phyloP scores from a whole-genome alignment of 2,113 vertebrate genomes.

The Mesoclemmys tuberculata region DNA sequence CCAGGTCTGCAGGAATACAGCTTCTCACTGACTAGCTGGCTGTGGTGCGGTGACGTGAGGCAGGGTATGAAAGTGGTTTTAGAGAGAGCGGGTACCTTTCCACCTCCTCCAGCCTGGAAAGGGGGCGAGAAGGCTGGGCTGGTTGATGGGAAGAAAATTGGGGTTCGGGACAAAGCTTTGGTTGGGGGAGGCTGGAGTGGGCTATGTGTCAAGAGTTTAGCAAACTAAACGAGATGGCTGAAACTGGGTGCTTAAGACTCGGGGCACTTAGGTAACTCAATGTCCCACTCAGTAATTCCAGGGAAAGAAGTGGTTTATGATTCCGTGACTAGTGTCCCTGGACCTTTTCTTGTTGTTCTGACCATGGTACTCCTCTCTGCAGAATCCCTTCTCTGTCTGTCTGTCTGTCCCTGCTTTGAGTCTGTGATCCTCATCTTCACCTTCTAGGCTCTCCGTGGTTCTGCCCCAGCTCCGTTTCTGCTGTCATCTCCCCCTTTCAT shows the following conservation, averaged over 20 bases:
- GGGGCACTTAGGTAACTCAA: neutral
- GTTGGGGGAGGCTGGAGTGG: conserved; percentile 13
- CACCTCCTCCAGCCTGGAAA: neutral
- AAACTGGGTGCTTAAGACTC: neutral
- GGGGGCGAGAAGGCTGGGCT: neutral
- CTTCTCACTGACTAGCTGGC: neutral
- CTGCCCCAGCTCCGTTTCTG: rapidly evolving
- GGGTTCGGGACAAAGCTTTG: neutral
- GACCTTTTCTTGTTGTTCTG: neutral
- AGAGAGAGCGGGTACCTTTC: neutral
- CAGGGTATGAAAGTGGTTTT: neutral
- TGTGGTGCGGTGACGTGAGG: rapidly evolving
- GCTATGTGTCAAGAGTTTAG: conserved; percentile 5
- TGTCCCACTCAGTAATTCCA: neutral
- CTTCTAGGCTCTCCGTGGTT: neutral
- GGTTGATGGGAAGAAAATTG: neutral
- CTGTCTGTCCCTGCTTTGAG: rapidly evolving
- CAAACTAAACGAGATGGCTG: neutral
- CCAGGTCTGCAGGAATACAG: neutral
- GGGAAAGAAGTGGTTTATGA: neutral
- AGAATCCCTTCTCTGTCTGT: rapidly evolving
- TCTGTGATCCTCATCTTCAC: neutral
- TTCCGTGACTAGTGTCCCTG: rapidly evolving
- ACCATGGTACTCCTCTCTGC: neutral
- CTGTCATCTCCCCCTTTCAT: rapidly evolving